Percentiles rank a stretch among this genome's conserved stretches.
These are phyloP conservation scores for Gavialis gangeticus DNA, from an alignment of 2,113 vertebrate genomes.

Conservation along the genomic window DNA sequence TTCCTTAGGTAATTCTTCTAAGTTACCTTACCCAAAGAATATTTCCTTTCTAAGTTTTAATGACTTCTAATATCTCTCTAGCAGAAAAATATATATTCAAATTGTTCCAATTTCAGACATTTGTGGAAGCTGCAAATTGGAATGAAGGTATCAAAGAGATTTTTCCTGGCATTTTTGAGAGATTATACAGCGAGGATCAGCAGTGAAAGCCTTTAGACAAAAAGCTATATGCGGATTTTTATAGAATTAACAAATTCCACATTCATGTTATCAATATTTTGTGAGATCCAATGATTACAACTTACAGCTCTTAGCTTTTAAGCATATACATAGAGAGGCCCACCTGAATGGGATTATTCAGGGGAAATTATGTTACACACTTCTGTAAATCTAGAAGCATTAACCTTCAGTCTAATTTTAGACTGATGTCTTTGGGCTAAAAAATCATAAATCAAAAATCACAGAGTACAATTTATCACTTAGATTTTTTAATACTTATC, in stretches of 20 bases:
- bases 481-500: not conserved
- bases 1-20: not conserved
- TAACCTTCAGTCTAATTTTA: not conserved
- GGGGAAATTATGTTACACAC: not conserved
- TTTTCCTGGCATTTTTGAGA: not conserved
- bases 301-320: not conserved
- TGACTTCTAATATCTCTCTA: not conserved
- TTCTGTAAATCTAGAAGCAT: not conserved
- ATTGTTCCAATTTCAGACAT: not conserved
- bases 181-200: not conserved
- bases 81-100: not conserved
- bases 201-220: no score
- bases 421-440: not conserved
- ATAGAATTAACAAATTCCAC: not conserved
- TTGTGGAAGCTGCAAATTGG: not conserved
- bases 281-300: not conserved
- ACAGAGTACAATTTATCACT: not conserved
- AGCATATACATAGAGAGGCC: not conserved
- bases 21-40: not conserved
- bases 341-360: not conserved
- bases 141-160: not conserved
- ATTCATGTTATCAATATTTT: not conserved
- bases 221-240: not conserved
- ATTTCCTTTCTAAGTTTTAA: not conserved
- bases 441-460: not conserved